Evolutionary conservation across 2,797 vertebrate genomes (phyloP).

Genomic region (Muscicapa comitata): DNA sequence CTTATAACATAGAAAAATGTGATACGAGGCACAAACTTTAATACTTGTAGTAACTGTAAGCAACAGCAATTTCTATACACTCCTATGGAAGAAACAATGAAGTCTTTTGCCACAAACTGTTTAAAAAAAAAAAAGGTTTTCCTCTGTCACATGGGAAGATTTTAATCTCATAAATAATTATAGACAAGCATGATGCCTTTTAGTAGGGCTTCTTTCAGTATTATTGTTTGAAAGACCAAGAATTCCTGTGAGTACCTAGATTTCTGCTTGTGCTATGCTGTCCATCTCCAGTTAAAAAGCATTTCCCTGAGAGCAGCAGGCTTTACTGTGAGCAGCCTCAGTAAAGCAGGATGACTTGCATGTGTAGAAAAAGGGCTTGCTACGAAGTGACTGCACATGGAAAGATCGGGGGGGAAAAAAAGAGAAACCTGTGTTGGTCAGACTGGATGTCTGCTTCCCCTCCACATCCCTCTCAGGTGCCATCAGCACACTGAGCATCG

Average conservation of each 20-base stretch:
- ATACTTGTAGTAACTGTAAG: neutral
- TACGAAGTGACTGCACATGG: neutral
- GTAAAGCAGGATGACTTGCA: neutral
- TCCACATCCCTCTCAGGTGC: neutral
- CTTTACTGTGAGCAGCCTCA: neutral
- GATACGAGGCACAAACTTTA: neutral
- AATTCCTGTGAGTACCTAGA: neutral
- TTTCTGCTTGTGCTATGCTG: neutral
- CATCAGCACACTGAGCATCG: accelerated
- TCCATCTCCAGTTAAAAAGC: neutral
- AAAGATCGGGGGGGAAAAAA: neutral
- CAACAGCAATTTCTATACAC: neutral
- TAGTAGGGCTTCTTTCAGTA: neutral
- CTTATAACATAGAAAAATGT: neutral
- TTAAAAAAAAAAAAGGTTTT: neutral
- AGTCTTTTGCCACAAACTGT: neutral
- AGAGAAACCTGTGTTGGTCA: neutral
- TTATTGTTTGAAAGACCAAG: neutral
- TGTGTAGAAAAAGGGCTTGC: neutral
- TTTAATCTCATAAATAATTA: neutral
- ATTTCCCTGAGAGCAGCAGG: neutral
- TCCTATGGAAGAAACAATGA: neutral
- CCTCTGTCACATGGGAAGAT: neutral
- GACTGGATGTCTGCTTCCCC: neutral
- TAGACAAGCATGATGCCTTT: neutral